Evolutionary conservation across 2,888 invertebrate genomes (phyloP).

Genomic region (Sylvicola cinctus): DNA sequence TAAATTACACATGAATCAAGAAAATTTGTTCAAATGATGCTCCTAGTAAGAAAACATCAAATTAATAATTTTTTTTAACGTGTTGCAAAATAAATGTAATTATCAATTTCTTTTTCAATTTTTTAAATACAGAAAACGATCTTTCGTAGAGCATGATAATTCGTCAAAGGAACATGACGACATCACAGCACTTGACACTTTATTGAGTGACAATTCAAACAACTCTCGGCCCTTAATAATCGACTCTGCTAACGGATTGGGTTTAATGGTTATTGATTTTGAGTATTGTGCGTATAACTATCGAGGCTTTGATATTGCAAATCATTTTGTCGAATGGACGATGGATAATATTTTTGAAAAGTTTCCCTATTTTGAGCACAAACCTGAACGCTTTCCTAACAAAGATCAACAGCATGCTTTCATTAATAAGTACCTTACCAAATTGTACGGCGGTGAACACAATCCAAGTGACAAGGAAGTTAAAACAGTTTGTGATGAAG

Average conservation of each 20-base stretch:
- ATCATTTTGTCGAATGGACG: constrained; percentile 85
- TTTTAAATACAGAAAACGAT: constrained; percentile 9
- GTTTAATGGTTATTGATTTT: constrained; percentile 69
- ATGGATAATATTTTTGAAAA: constrained; percentile 67
- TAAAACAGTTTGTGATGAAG: constrained; percentile 47
- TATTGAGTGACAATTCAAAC: constrained; percentile 14
- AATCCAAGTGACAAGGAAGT: constrained; percentile 33
- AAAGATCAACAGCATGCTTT: constrained; percentile 54
- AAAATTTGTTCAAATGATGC: too few species aligned
- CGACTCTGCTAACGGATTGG: constrained; percentile 18
- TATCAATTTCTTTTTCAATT: too few species aligned
- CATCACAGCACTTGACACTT: constrained; percentile 19
- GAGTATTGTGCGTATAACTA: constrained; percentile 93
- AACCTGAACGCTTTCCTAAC: constrained; percentile 47
- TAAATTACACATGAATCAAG: too few species aligned
- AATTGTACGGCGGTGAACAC: constrained; percentile 12
- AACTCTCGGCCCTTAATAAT: not conserved
- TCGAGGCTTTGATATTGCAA: constrained; percentile 81
- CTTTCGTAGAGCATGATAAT: constrained; percentile 7
- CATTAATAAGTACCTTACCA: constrained; percentile 18
- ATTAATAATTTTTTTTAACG: too few species aligned
- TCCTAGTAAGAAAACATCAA: too few species aligned
- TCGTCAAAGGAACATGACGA: constrained; percentile 9
- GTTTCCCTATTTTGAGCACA: constrained; percentile 56
- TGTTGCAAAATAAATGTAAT: too few species aligned